Evolutionary conservation across 2,113 vertebrate species (phyloP), one percentile per base, ranked within the genome.

Genomic region (Craseonycteris thonglongyai): DNA sequence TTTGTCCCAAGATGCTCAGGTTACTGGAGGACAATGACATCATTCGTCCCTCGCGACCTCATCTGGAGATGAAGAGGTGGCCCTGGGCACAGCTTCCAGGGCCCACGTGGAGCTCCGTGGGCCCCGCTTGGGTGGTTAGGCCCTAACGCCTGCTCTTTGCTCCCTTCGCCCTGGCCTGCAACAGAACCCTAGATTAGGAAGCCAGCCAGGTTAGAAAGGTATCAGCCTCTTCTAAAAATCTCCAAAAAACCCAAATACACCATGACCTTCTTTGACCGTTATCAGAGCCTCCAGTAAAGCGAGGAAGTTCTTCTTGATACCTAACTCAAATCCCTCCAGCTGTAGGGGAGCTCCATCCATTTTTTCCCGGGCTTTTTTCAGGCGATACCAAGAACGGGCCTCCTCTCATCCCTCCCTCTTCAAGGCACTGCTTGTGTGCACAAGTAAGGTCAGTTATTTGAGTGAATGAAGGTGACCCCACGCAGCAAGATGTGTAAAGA

Each of bases 1-100:
- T 96, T 96, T 94, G 80, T 93, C 75, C 56, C 28, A 95, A 91
- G 82, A 54, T 91, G 86, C 88, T 95, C 76, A 87, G 38, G 51
- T 69, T 68, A 26, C 81, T 54, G 7, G 16, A 54, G 42, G 47
- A 16, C 47, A 83, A 72, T 93, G 45, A 87, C 15, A 11, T 59
- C 71, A 58, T n/a, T 58, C 51, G 38, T 71, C 88, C 38, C 56
- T 82, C 14, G 61, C 22, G 33, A 38, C 56, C 35, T 90, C 28
- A 54, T 54, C 54, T 28, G 40, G 42, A 75, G 40, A 63, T 42
- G 85, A 88, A 35, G 56, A 11, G 16, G 35, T 3, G 22, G 58
- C 33, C 33, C 38, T 10, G 47, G 49, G n/a, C 12, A 47, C 1
- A 42, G 72, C 11, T 2, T 65, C 65, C 42, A 24, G 42, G 35